Evolutionary conservation across 1,140 invertebrate species (phyloP).

Genomic region (Bombus impatiens): DNA sequence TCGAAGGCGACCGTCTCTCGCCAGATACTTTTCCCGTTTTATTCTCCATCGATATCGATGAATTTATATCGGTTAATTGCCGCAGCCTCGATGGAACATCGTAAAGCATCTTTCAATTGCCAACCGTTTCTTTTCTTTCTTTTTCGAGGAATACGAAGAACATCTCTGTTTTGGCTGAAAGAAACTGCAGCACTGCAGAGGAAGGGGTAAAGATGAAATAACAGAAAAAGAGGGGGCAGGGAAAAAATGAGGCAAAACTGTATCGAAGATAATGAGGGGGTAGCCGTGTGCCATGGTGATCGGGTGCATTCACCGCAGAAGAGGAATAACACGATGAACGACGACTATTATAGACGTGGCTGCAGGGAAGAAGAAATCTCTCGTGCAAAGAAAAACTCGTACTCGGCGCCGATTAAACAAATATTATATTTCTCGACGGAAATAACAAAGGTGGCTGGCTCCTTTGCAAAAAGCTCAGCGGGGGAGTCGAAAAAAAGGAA

Average conservation of each 20-base stretch:
- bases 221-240: constrained; percentile 55
- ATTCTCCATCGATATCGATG: no score
- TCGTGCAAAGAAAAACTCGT: background rate
- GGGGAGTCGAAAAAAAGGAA: background rate
- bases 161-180: no score
- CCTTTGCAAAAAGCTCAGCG: background rate
- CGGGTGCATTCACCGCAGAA: constrained; percentile 63
- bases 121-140: background rate
- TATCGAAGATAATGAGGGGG: constrained; percentile 76
- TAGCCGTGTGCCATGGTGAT: constrained; percentile 63
- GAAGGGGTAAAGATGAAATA: constrained; percentile 65
- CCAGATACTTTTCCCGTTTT: no score
- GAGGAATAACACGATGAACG: constrained; percentile 60
- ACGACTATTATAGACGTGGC: constrained; percentile 53
- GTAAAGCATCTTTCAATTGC: no score
- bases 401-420: background rate
- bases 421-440: background rate
- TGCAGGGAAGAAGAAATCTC: constrained; percentile 29
- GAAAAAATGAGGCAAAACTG: constrained; percentile 70
- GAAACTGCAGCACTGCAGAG: background rate
- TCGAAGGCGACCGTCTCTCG: background rate
- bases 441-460: background rate
- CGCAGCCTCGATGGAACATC: no score
- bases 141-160: background rate
- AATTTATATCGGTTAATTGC: no score